These are phyloP conservation scores for Ifrita kowaldi DNA, from an alignment of 2,113 vertebrate species.

Conservation along the genomic window DNA sequence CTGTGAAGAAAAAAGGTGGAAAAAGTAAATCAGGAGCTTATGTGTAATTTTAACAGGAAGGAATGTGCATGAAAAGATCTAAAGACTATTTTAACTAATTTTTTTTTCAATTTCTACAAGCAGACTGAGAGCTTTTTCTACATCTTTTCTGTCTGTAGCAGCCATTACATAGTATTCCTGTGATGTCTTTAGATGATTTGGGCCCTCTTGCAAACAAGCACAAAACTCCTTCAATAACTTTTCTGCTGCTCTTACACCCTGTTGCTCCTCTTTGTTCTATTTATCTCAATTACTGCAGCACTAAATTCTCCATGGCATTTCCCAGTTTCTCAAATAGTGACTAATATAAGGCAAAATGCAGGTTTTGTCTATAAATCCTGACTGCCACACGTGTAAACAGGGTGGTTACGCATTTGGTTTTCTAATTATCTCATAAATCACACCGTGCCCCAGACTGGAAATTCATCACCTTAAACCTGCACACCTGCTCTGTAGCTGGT, in stretches of 20 bases:
- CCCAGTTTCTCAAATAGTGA: background rate
- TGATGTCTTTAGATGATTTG: conserved; percentile 48
- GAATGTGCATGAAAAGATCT: background rate
- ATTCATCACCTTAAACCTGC: background rate
- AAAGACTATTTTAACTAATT: conserved; percentile 20
- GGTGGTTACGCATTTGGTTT: background rate
- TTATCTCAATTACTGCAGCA: background rate
- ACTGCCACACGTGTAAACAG: background rate
- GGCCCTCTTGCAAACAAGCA: background rate
- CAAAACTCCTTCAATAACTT: conserved; percentile 67
- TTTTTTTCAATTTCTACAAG: conserved; percentile 61
- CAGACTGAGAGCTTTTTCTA: conserved; percentile 48
- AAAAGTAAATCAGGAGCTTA: background rate
- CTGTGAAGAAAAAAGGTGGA: background rate
- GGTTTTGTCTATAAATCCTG: background rate
- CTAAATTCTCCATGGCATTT: background rate
- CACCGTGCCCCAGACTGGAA: background rate
- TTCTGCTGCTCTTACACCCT: conserved; percentile 52
- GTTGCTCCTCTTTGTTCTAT: conserved; percentile 39
- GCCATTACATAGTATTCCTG: conserved; percentile 59
- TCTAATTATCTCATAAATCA: background rate
- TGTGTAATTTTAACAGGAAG: background rate
- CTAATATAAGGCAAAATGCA: background rate
- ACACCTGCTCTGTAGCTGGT: background rate
- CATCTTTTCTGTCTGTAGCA: conserved; percentile 38